Conservation (phyloP, 1,140 invertebrate species). For the Tetragnatha versicolor region DNA sequence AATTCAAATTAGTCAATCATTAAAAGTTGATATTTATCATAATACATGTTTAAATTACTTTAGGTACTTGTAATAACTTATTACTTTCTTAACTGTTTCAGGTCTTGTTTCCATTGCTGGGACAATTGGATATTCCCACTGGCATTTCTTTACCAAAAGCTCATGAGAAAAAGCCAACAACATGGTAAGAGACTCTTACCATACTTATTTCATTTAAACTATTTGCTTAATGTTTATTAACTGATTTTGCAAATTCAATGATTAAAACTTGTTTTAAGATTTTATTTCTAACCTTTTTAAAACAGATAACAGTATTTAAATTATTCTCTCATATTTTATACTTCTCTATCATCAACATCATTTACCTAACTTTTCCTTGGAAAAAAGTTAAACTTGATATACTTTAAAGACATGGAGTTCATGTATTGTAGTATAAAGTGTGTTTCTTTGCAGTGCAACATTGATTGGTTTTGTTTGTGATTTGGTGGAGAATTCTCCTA, state of each 20-base stretch:
- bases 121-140: conserved; percentile 89
- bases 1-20: too few relatives aligned
- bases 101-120: conserved; percentile 96
- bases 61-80: not conserved
- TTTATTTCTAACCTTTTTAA: too few relatives aligned
- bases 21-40: too few relatives aligned
- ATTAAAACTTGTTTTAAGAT: too few relatives aligned
- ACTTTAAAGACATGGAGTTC: too few relatives aligned
- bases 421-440: conserved; percentile 54
- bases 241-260: not conserved
- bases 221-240: not conserved
- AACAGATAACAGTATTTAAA: not conserved
- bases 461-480: conserved; percentile 97
- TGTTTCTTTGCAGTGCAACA: conserved; percentile 74
- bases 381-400: too few relatives aligned
- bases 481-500: conserved; percentile 93
- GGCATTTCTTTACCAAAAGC: conserved; percentile 44
- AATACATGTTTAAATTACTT: not conserved
- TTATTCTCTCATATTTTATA: too few relatives aligned
- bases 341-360: too few relatives aligned
- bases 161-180: conserved; percentile 78
- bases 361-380: too few relatives aligned
- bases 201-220: too few relatives aligned
- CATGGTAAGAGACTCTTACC: too few relatives aligned
- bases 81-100: conserved; percentile 55